Percentiles rank a stretch among this genome's conserved stretches.
These are phyloP conservation scores for Poecilobothrus nobilitatus DNA, from an alignment of 2,888 invertebrate genomes.

Conservation along the genomic window DNA sequence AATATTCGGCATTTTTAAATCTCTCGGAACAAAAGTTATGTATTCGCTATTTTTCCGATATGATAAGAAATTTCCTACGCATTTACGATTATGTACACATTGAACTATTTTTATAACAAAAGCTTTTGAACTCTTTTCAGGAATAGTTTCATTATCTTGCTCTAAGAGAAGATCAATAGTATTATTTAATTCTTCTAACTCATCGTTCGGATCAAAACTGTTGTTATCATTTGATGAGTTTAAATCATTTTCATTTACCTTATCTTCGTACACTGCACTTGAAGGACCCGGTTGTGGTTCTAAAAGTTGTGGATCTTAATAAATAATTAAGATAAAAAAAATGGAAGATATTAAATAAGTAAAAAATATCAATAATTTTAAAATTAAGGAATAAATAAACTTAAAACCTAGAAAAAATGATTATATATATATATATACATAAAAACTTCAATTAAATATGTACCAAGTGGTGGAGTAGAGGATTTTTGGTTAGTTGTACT, in stretches of 20 bases:
- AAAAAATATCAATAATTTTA: no score
- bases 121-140: constrained; percentile 34
- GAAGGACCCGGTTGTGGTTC: background rate
- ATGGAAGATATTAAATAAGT: no score
- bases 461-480: no score
- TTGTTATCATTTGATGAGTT: background rate
- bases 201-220: background rate
- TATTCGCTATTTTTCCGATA: constrained; percentile 50
- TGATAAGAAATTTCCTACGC: constrained; percentile 53
- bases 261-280: background rate
- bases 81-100: constrained; percentile 61
- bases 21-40: constrained; percentile 70
- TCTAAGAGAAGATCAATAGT: constrained; percentile 11
- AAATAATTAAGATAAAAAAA: no score
- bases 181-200: background rate
- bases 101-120: constrained; percentile 68
- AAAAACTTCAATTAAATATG: no score
- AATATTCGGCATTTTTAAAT: constrained; percentile 68
- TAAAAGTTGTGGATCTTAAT: background rate
- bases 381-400: no score
- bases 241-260: background rate
- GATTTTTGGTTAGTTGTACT: no score
- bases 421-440: no score
- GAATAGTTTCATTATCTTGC: constrained; percentile 30
- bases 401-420: no score